These are phyloP conservation scores for Podarcis muralis DNA, from an alignment of 2,113 vertebrate genomes.

Conservation along the genomic window DNA sequence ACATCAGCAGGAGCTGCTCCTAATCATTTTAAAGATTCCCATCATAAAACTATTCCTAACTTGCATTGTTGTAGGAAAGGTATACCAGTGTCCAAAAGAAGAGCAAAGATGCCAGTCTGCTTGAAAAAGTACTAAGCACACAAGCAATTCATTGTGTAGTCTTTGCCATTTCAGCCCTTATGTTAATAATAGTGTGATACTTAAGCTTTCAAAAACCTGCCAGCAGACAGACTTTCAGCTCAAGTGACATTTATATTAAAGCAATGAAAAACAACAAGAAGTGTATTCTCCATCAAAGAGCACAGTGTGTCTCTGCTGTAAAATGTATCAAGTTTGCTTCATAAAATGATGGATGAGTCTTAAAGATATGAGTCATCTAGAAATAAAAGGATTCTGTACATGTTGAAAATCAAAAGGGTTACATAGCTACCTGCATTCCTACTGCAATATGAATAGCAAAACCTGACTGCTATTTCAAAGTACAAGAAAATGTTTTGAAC, in stretches of 20 bases:
- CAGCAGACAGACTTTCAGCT: constrained; percentile 8
- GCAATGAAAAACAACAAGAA: constrained; percentile 16
- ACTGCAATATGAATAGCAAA: constrained; percentile 38
- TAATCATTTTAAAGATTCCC: background rate
- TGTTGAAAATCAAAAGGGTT: constrained; percentile 35
- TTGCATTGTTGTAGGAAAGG: background rate
- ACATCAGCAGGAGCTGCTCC: no score
- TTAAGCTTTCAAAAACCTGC: background rate
- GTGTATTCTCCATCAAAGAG: background rate
- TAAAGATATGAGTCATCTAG: constrained; percentile 18
- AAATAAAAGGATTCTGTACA: constrained; percentile 46
- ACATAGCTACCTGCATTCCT: constrained; percentile 50
- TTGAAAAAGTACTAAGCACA: background rate
- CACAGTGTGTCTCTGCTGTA: background rate
- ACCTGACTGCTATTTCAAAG: constrained; percentile 8
- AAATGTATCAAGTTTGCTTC: constrained; percentile 22
- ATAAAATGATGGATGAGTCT: constrained; percentile 35
- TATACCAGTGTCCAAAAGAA: background rate
- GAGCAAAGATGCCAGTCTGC: background rate
- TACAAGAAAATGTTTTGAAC: background rate
- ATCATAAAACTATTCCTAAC: background rate
- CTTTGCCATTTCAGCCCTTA: background rate
- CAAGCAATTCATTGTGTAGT: constrained; percentile 14
- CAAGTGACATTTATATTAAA: constrained; percentile 7
- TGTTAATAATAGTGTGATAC: constrained; percentile 9